Evolutionary conservation across 2,888 invertebrate species (phyloP).

Genomic region (Phania funesta): DNA sequence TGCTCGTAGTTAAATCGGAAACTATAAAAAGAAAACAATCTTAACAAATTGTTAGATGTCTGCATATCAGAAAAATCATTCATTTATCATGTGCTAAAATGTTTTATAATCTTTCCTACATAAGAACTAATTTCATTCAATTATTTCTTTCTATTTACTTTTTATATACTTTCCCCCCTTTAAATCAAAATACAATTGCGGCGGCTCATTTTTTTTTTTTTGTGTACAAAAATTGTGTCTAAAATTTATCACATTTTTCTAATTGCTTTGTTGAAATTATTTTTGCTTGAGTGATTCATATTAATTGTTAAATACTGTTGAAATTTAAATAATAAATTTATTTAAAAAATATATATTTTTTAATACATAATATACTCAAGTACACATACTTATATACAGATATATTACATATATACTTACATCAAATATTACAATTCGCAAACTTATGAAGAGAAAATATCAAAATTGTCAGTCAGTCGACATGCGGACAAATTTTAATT

Average conservation of each 20-base stretch:
- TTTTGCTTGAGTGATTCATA: constrained; percentile 64
- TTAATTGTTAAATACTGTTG: constrained; percentile 60
- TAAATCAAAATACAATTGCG: not conserved
- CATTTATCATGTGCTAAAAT: constrained; percentile 66
- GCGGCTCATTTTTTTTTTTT: not conserved
- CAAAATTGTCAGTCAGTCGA: constrained; percentile 13
- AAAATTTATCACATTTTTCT: constrained; percentile 53
- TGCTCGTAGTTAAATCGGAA: not conserved
- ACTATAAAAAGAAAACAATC: not conserved
- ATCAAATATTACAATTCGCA: not conserved
- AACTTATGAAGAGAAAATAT: not conserved
- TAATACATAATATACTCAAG: not conserved
- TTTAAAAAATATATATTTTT: not conserved
- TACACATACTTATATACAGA: not conserved
- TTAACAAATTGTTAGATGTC: constrained; percentile 39
- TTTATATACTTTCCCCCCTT: not conserved
- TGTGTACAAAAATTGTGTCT: not conserved
- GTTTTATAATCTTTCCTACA: constrained; percentile 46
- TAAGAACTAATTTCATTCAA: constrained; percentile 40
- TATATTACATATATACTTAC: not conserved
- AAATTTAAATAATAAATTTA: constrained; percentile 22
- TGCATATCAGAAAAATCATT: constrained; percentile 64
- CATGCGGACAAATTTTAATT: constrained; percentile 13
- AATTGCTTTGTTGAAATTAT: constrained; percentile 66
- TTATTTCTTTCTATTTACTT: constrained; percentile 48